Conservation (phyloP, 2,797 vertebrate genomes). For the Enteromius unitaeniatus region DNA sequence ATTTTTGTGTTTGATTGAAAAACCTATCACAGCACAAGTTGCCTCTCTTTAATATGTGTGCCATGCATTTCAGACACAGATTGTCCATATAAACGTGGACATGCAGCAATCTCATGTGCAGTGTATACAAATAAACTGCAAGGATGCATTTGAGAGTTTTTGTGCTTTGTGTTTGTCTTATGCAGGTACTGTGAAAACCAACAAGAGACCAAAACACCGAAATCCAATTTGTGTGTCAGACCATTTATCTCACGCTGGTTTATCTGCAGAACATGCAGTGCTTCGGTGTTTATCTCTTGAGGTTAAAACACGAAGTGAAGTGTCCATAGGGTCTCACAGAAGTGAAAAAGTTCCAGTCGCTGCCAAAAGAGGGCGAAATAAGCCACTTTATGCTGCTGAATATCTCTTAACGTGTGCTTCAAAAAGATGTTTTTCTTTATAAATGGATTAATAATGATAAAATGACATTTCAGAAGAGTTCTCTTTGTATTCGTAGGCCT, state of each 20-base stretch:
- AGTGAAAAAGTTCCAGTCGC: not conserved
- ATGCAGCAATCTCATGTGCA: slow-evolving; percentile 11
- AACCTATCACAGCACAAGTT: slow-evolving; percentile 25
- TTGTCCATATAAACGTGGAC: not conserved
- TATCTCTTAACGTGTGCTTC: not conserved
- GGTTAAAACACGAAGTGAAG: not conserved
- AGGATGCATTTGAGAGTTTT: slow-evolving; percentile 28
- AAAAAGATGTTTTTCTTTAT: not conserved
- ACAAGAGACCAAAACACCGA: not conserved
- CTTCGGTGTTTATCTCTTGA: not conserved
- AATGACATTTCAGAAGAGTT: not conserved
- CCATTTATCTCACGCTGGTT: not conserved
- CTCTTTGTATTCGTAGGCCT: not conserved
- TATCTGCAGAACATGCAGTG: not conserved
- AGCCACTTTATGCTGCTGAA: not conserved
- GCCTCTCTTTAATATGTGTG: slow-evolving; percentile 31
- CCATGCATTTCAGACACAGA: slow-evolving; percentile 35
- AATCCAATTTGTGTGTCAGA: not conserved
- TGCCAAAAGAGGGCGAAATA: slow-evolving; percentile 50
- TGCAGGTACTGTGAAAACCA: not conserved
- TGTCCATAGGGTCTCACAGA: not conserved
- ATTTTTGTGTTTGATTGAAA: slow-evolving; percentile 12
- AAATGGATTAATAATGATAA: not conserved
- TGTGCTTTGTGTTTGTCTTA: not conserved
- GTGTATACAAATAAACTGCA: slow-evolving; percentile 55